Conservation (phyloP, 2,797 vertebrate genomes). For the Sebastes umbrosus region DNA sequence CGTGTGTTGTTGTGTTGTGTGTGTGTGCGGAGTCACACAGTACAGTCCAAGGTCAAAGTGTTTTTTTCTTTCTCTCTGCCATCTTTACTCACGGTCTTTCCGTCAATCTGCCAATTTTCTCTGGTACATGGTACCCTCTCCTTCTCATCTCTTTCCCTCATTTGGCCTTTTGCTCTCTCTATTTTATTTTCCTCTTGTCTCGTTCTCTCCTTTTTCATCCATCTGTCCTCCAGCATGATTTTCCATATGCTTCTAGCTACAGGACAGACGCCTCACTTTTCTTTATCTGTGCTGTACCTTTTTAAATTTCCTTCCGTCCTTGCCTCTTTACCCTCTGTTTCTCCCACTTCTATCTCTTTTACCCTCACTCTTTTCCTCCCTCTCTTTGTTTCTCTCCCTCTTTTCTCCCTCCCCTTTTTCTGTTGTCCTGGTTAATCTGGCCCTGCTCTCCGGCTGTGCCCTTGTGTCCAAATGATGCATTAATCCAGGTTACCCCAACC, state of each 20-base stretch:
- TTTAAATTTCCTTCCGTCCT: not conserved
- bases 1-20: not conserved
- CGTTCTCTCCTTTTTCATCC: not conserved
- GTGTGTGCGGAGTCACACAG: not conserved
- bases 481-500: slow-evolving; percentile 70
- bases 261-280: not conserved
- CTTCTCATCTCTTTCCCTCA: not conserved
- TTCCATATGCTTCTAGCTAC: not conserved
- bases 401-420: not conserved
- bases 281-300: not conserved
- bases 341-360: not conserved
- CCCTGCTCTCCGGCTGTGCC: slow-evolving; percentile 55
- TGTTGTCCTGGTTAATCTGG: slow-evolving; percentile 64
- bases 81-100: slow-evolving; percentile 14
- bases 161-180: slow-evolving; percentile 17
- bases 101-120: slow-evolving; percentile 39
- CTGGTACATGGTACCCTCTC: slow-evolving; percentile 5
- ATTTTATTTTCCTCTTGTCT: not conserved
- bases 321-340: not conserved
- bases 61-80: slow-evolving; percentile 3
- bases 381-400: not conserved
- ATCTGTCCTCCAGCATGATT: not conserved
- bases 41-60: slow-evolving; percentile 59
- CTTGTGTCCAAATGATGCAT: slow-evolving; percentile 72
- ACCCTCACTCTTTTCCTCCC: not conserved